Evolutionary conservation across 1,140 invertebrate genomes (phyloP), one percentile per base, ranked within the genome.

Genomic region (Drosophila sucinea): DNA sequence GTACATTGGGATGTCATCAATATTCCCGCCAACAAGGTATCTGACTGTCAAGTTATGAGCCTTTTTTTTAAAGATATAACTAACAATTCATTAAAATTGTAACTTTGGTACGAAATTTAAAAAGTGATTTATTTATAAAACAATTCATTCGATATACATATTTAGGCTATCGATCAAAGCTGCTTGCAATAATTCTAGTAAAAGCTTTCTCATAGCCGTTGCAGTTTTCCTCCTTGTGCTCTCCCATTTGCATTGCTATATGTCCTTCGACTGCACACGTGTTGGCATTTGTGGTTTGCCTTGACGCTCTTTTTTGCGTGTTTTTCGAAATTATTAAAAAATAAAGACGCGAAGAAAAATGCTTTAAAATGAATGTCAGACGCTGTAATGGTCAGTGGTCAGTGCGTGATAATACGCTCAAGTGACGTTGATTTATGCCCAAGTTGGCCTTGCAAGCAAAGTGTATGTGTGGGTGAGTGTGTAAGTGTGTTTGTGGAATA

Each of bases 1-100:
- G 17, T 17, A 17, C 98, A 98, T 92, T 99, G 98, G 97, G 92
- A 98, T 2, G 96, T 99, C 1, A 96, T 94, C 6, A 99, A 99
- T 91, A 97, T 99, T 86, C 97, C 97, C 11, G 97, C 96, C 40
- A 93, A 93, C 78, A 94, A 97, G 55, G 92, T 99, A 0, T 77
- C 91, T 0, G 93, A 95, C 57, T 98, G 98, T 7, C 96, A 97
- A 73, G 93, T 94, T 0, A 91, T 98, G 0, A 17, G 17, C 17
- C 17, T 17, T 17, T 17, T 17, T 17, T 17, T 17, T 17, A 17
- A 17, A 17, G 17, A 17, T 17, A 17, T 17, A 17, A 17, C 17
- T 17, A 17, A 17, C 17, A 17, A 17, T 33, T 33, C 0, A 33
- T 33, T 33, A 3, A 33, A 33, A 33, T 33, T 33, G 5, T 4